Evolutionary conservation across 2,888 invertebrate genomes (phyloP), one percentile per base, ranked within the genome.

Genomic region (Camponotus fellah): DNA sequence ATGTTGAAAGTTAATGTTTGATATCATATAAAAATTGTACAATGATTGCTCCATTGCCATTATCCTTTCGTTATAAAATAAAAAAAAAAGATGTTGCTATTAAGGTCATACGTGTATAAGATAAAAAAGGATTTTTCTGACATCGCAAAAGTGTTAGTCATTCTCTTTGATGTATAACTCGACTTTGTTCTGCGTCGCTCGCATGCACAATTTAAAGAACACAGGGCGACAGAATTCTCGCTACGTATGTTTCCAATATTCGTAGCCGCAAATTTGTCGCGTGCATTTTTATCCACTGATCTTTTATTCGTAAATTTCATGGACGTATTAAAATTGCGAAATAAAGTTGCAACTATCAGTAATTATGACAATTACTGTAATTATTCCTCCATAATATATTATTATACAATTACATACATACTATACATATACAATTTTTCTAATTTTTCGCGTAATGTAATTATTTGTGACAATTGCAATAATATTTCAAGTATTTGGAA

Each of bases 1-100:
- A 32, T 21, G 68, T 68, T 68, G 58, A 49, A 8, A 79, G 34
- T 79, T 68, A 68, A 79, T 79, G 43, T 68, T 79, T 79, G 68
- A 77, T 79, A 79, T 60, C 68, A 60, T 79, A 68, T 43, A 79
- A 68, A 49, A 17, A 79, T 68, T 58, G 21, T 21, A 68, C 43
- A 43, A 64, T 64, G 65, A 66, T 26, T 10, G 43, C 58, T 32
- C 14, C 40, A 46, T 32, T 64, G 49, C n/a, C 46, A 46, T 14
- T 46, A 34, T 26, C 37, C 74, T 12, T 68, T n/a, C 46, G 58
- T 68, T 79, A 79, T 43, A 58, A 43, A 68, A 68, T 40, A n/a
- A 43, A 68, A 79, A 68, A 79, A 79, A 43, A 68, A 58, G 58
- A 58, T 46, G 43, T 58, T 68, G 58, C 68, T 68, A 43, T 68